Base-by-base conservation (phyloP, 2,113 vertebrate genomes). In the Pomatostomus ruficeps region DNA sequence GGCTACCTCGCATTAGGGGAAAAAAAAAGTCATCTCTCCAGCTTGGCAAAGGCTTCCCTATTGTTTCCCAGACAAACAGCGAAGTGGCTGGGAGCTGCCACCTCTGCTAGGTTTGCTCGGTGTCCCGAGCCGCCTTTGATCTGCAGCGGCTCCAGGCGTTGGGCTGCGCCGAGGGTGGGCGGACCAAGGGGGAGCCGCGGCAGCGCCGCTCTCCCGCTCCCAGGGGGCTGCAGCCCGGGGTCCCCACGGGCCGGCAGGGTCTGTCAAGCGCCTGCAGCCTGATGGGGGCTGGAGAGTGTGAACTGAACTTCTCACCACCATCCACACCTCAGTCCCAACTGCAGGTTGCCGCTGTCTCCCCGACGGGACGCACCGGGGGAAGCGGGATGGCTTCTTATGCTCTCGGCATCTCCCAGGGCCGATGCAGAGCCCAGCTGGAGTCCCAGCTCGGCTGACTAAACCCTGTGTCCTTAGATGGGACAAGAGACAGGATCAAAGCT, bases 1-100 rank as follows among this genome's bases (percentile, higher is more conserved):
- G 26, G n/a, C 73, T 87, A 92, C 54, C 26, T 72, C 38, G 3
- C 33, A 40, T 49, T 9, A 23, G 25, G 12, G 4, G 42, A 58
- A 61, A 22, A 46, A 54, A 29, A 48, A 49, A 28, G 5, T 42
- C 2, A 9, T 17, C 14, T 28, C 36, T 84, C 25, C 79, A 35
- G 46, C 49, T 95, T 95, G 95, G 94, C 93, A 95, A 67, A 85
- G 49, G 5, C 17, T 88, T 88, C 85, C 74, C 89, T 91, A 93
- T 91, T 95, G 96, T 97, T 96, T 94, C 87, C 38, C 68, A 48
- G 57, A 75, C 58, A 89, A 95, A 82, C 49, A 74, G 58, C 5
- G 21, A 59, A 52, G 73, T n/a, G 88, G 7, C 61, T 74, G 59
- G 45, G 71, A 85, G 58, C 38, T 93, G 78, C 91, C 74, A 24